A percentile compares a stretch with the other conserved stretches of the same genome.
phyloP scores from a whole-genome alignment of 2,797 vertebrate species.

The Aldrovandia affinis region DNA sequence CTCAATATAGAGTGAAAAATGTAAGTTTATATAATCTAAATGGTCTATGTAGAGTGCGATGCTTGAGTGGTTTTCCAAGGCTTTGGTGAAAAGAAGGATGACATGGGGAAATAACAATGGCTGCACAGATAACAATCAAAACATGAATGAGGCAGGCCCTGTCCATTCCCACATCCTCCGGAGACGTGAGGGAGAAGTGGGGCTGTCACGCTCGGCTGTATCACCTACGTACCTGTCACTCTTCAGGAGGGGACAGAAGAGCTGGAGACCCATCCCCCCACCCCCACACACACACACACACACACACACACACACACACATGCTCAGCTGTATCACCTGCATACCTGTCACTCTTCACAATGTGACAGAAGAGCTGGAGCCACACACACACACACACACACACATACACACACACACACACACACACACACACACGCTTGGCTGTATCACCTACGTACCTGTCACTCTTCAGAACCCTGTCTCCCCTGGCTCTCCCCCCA shows the following conservation, averaged over 20 bases:
- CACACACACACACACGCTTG: too few species aligned
- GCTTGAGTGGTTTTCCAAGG: slow-evolving; percentile 4
- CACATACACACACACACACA: background rate
- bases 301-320: too few species aligned
- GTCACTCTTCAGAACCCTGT: slow-evolving; percentile 14
- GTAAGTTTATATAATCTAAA: too few species aligned
- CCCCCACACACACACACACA: background rate
- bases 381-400: background rate
- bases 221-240: slow-evolving; percentile 13
- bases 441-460: background rate
- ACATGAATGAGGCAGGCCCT: background rate
- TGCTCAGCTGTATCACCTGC: too few species aligned
- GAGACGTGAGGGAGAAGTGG: slow-evolving; percentile 2
- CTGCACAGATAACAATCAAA: background rate
- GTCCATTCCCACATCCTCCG: slow-evolving; percentile 1
- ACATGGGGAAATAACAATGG: background rate
- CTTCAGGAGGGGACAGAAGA: slow-evolving; percentile 25
- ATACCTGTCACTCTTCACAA: too few species aligned
- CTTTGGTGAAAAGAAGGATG: background rate
- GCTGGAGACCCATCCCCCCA: background rate
- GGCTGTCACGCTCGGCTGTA: background rate
- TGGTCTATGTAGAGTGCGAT: too few species aligned
- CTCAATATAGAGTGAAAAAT: too few species aligned
- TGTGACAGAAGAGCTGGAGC: too few species aligned
- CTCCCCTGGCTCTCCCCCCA: too few species aligned